A percentile compares a stretch with the other conserved stretches of the same genome.
Evolutionary conservation across 2,888 invertebrate genomes (phyloP).

Genomic region (Acanthopleura granulata): DNA sequence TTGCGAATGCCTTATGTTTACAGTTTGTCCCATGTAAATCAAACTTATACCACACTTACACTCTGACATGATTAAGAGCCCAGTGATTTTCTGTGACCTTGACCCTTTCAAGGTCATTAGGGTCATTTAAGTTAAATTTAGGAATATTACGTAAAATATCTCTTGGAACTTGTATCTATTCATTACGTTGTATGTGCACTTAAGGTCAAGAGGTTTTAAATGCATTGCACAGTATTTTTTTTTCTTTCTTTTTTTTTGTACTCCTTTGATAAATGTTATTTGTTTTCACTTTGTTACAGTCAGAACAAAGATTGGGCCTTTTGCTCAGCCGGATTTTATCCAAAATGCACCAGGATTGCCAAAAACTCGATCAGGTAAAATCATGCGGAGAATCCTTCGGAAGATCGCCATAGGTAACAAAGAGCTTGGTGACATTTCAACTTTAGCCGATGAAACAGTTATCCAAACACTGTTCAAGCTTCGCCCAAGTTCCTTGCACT

Average conservation of each 20-base stretch:
- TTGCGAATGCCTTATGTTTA: too few relatives aligned
- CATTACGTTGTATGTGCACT: too few relatives aligned
- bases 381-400: conserved; percentile 94
- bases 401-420: conserved; percentile 92
- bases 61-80: too few relatives aligned
- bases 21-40: too few relatives aligned
- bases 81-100: too few relatives aligned
- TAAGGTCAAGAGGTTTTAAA: too few relatives aligned
- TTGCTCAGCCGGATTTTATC: conserved; percentile 94
- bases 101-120: too few relatives aligned
- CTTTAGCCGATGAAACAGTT: conserved; percentile 92
- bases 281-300: conserved; percentile 73
- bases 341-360: conserved; percentile 95
- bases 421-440: conserved; percentile 93
- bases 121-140: too few relatives aligned
- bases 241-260: not conserved
- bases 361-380: conserved; percentile 97
- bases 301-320: conserved; percentile 91
- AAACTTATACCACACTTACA: too few relatives aligned
- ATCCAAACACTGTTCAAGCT: conserved; percentile 73
- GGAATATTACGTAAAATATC: too few relatives aligned
- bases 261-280: not conserved
- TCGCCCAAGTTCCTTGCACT: conserved; percentile 35
- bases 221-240: not conserved
- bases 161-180: too few relatives aligned